Evolutionary conservation across 1,140 invertebrate genomes (phyloP), one percentile per base, ranked within the genome.

Genomic region (Melitaea cinxia): DNA sequence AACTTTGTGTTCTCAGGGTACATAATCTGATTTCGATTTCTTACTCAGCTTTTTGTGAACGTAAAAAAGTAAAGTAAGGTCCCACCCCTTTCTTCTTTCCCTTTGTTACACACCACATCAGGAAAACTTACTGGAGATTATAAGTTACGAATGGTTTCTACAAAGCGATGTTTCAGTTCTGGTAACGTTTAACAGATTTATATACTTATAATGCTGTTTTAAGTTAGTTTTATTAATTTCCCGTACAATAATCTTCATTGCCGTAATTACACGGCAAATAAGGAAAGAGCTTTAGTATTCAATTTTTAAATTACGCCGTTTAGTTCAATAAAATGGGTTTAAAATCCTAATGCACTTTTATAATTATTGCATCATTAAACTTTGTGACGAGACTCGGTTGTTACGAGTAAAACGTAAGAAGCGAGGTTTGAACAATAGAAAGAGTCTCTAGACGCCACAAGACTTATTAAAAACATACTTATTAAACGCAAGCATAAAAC

Each of bases 1-100:
- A 88, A 85, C 79, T 88, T 86, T 77, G 63, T 82, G 80, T 85
- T 83, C 75, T 65, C 78, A 73, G 72, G 71, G 73, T 72, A 73
- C 69, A 56, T 89, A 83, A 87, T 84, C 83, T 75, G 76, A 82
- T 85, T 87, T 85, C 81, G 75, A 84, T 85, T 85, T 78, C 75
- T 78, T 78, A 73, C 17, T 67, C 55, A 60, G 72, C 80, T 80
- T 85, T 86, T 83, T 87, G 82, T 70, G 70, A 69, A 54, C 37
- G 56, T 77, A 80, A 84, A 86, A 82, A 88, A 83, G 74, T 77
- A 67, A 78, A n/a, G n/a, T n/a, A n/a, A 77, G 73, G 67, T 76
- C 70, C 70, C 57, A 63, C 69, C 53, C 65, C 2, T 69, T 47
- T 54, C 53, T 59, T 39, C 53, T 66, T 53, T 65, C 37, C 61